Base-by-base conservation (phyloP, 2,113 vertebrate genomes). In the Strix aluco region DNA sequence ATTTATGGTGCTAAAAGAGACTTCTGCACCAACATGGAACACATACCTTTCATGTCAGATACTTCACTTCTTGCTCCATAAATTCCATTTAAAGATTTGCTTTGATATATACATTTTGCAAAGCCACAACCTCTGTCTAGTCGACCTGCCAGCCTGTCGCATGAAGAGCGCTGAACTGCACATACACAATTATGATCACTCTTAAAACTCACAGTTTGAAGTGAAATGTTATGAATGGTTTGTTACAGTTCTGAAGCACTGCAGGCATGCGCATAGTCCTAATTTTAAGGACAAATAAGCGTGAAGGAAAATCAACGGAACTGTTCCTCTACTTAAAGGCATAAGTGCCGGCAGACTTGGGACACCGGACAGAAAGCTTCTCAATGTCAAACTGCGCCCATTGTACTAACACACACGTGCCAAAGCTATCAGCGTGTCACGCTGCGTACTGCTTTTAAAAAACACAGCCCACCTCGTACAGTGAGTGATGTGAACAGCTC, bases 221-320 rank as follows among this genome's bases (percentile, higher is more conserved):
- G 4, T 1, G 13, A 69, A 63, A 47, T 1, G 18, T 47, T 34
- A 29, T 2, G 8, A 69, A 46, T 0, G 19, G 17, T 29, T 51
- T 55, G 34, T 1, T 14, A 38, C 16, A 27, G 13, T 29, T 7
- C 21, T 14, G 34, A 36, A 80, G 73, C 19, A 4, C 57, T 14
- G 2, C 27, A 72, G 10, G 17, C 10, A 27, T 0, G 3, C 2
- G 8, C 36, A 6, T 0, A 65, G 30, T 13, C 59, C 38, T 21
- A 62, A 30, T 32, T 58, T 75, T 4, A 57, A 40, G 16, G 27
- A 9, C 21, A 79, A 67, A 61, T 14, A 63, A 47, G 19, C 2
- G 15, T 1, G 4, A 9, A 2, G 47, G 27, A 58, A 51, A 44
- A 12, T 8, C 34, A 51, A 52, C 2, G 2, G 46, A 57, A 10